Percentiles rank a stretch among this genome's conserved stretches.
Evolutionary conservation across 1,140 invertebrate genomes (phyloP).

Genomic region (Homalodisca vitripennis): DNA sequence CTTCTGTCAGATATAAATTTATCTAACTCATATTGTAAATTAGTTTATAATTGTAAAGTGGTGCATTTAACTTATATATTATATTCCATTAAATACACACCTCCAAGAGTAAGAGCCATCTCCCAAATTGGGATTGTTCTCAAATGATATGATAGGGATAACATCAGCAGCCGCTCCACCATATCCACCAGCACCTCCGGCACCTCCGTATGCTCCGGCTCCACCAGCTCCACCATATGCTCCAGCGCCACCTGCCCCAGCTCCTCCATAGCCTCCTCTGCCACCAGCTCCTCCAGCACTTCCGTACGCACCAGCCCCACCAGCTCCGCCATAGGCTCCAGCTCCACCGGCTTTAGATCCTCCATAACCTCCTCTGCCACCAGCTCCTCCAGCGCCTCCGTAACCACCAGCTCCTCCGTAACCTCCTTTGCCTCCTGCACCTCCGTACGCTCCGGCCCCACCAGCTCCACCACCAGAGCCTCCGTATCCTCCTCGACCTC

Average conservation of each 20-base stretch:
- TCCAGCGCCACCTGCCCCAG: constrained; percentile 18
- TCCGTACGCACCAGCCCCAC: constrained; percentile 9
- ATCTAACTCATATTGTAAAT: neutral
- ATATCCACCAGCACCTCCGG: neutral
- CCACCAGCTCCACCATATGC: neutral
- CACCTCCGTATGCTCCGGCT: neutral
- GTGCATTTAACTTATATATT: no score
- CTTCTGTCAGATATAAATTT: neutral
- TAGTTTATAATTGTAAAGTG: no score
- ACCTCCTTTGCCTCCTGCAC: constrained; percentile 3
- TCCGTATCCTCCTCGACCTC: constrained; percentile 21
- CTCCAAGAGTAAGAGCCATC: constrained; percentile 39
- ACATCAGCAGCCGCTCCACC: constrained; percentile 17
- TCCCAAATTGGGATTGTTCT: constrained; percentile 34
- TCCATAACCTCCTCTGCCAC: constrained; percentile 17
- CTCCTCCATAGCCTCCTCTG: constrained; percentile 8
- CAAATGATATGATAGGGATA: constrained; percentile 36
- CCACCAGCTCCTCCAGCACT: constrained; percentile 14
- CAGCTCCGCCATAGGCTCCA: neutral
- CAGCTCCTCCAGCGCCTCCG: constrained; percentile 10
- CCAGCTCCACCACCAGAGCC: constrained; percentile 18
- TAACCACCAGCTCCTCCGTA: constrained; percentile 6
- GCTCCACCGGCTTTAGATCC: constrained; percentile 14
- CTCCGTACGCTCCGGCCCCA: constrained; percentile 14
- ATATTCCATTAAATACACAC: no score